phyloP scores from a whole-genome alignment of 2,113 vertebrate species.

The Gallinago paraguaiae region DNA sequence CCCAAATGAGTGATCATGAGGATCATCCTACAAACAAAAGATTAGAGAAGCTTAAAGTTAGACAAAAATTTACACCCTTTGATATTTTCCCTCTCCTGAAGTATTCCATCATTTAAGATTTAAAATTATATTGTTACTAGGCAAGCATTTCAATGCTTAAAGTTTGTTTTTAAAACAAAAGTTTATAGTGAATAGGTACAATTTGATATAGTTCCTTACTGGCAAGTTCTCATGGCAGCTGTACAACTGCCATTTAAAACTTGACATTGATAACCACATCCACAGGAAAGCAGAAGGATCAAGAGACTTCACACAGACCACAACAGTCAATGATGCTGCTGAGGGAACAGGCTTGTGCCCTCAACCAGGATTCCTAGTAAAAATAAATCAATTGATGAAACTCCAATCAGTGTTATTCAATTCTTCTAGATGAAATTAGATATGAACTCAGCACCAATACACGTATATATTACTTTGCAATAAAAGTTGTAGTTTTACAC shows the following conservation, averaged over 20 bases:
- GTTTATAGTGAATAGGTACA: not conserved
- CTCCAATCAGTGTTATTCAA: not conserved
- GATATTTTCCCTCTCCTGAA: not conserved
- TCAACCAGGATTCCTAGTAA: not conserved
- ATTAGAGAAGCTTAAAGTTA: not conserved
- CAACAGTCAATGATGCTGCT: not conserved
- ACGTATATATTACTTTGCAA: too few relatives aligned
- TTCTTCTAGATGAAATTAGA: not conserved
- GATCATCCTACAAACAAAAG: conserved; percentile 82
- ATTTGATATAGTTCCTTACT: not conserved
- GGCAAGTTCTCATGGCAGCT: not conserved
- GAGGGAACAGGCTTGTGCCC: not conserved
- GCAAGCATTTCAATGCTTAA: not conserved
- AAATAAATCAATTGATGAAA: not conserved
- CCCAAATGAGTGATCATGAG: conserved; percentile 85
- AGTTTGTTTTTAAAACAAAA: not conserved
- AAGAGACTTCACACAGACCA: not conserved
- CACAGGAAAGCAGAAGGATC: not conserved
- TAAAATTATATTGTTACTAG: not conserved
- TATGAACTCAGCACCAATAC: not conserved
- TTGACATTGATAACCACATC: not conserved
- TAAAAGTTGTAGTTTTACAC: not conserved
- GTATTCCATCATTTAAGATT: not conserved
- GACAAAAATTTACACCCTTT: not conserved
- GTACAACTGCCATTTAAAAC: not conserved